Base-by-base conservation (phyloP, 1,140 invertebrate species). In the Plectus sambesii region DNA sequence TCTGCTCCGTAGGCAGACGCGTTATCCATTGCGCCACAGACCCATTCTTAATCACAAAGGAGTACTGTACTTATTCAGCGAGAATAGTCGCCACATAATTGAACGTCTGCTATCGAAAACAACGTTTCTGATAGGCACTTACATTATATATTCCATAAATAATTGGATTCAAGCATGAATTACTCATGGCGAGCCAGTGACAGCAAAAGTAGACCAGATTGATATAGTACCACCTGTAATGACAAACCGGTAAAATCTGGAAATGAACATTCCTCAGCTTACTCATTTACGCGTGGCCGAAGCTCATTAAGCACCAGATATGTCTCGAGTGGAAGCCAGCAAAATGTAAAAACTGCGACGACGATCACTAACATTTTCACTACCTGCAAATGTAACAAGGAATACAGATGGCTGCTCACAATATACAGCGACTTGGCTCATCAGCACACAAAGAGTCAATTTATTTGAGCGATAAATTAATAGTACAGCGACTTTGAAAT, bases 61-160 rank as follows among this genome's bases (percentile, higher is more conserved):
- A n/a, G n/a, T n/a, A n/a, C n/a, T n/a, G n/a, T n/a, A n/a, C n/a
- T n/a, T n/a, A n/a, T n/a, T n/a, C n/a, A n/a, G n/a, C n/a, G n/a
- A n/a, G n/a, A n/a, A n/a, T n/a, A n/a, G n/a, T n/a, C n/a, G n/a
- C n/a, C n/a, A n/a, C n/a, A n/a, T n/a, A n/a, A n/a, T n/a, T n/a
- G n/a, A n/a, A n/a, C n/a, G n/a, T n/a, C n/a, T n/a, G n/a, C n/a
- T n/a, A n/a, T n/a, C n/a, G n/a, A n/a, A n/a, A n/a, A n/a, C n/a
- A n/a, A n/a, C n/a, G n/a, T n/a, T n/a, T n/a, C n/a, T n/a, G n/a
- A n/a, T n/a, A n/a, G n/a, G n/a, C n/a, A 79, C 81, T 82, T 70
- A 84, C 83, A 65, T 85, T 85, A 57, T 83, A 83, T 53, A 85
- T 81, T 9, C 82, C 82, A 62, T 85, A 85, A 53, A 85, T 84